Evolutionary conservation across 2,797 vertebrate genomes (phyloP), one percentile per base, ranked within the genome.

Genomic region (Aeoliscus strigatus): DNA sequence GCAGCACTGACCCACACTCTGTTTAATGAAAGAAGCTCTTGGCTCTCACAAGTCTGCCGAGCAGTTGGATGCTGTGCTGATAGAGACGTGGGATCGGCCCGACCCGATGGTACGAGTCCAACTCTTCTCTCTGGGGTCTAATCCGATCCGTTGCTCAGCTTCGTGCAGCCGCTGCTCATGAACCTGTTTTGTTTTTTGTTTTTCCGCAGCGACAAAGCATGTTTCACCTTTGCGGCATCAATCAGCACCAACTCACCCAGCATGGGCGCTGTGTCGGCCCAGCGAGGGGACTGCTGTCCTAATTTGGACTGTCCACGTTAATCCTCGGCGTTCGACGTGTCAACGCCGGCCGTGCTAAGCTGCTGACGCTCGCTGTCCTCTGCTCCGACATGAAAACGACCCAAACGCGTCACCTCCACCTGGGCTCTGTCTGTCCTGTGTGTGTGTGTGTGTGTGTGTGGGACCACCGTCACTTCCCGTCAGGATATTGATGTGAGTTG

Each of bases 1-100:
- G 59, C 60, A 69, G 62, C 56, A 63, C 63, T 70, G 59, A 75
- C 63, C 60, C 58, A 68, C 72, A 82, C 75, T 81, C 64, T 67
- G 66, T 68, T 85, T 76, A 80, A 80, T 77, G 76, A 80, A 81
- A 75, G 70, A 79, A 69, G 39, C 60, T 72, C 75, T 66, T 80
- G 76, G 72, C 75, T 75, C 68, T 62, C 42, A 60, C 65, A 70
- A 70, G 50, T 66, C 53, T 70, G 74, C 77, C 76, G 66, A 79
- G 77, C 69, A 61, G 59, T 83, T 77, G 75, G 71, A 76, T 30
- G 64, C 70, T 68, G 33, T 24, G 49, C 58, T 76, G 75, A 79
- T 85, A 57, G 70, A 66, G 73, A 70, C 39, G 40, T 77, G 67
- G 62, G 71, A 82, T 76, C 68, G 54, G 49, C 52, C 39, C 39